phyloP scores from a whole-genome alignment of 37 sponge, comb jelly and placozoan genomes.

The Eunapius fragilis region DNA sequence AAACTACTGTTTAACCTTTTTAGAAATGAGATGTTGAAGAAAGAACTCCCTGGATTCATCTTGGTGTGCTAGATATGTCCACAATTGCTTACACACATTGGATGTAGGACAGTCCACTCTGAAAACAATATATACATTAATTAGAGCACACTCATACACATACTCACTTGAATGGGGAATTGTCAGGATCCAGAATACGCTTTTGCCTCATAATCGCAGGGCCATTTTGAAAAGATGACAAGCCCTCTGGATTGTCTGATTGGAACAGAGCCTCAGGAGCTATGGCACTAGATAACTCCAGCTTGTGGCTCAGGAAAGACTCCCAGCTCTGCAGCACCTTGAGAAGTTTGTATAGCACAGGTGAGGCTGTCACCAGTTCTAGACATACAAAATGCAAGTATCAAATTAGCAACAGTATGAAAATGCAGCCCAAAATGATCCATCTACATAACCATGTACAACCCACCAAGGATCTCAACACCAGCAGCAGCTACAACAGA shows the following conservation, averaged over 20 bases:
- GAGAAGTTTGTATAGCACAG: conserved; percentile 61
- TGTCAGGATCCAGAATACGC: conserved; percentile 74
- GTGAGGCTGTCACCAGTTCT: conserved; percentile 79
- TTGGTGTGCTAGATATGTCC: conserved; percentile 65
- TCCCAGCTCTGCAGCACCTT: conserved; percentile 84
- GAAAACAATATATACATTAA: neutral
- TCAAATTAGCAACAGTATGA: too few species aligned
- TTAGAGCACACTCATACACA: conserved; percentile 5
- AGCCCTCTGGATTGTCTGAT: conserved; percentile 1
- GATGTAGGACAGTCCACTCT: conserved; percentile 24
- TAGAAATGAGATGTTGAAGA: conserved; percentile 58
- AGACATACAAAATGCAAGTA: neutral
- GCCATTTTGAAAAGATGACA: conserved; percentile 25
- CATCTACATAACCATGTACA: neutral
- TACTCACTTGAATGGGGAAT: conserved; percentile 81
- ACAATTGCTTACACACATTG: conserved; percentile 50
- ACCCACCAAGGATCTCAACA: conserved; percentile 78
- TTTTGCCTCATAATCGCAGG: conserved; percentile 79
- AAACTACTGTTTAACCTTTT: conserved; percentile 62
- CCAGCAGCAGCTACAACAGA: conserved; percentile 64
- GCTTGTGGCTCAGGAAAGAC: conserved; percentile 22
- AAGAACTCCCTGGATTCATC: conserved; percentile 69
- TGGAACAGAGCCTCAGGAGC: conserved; percentile 50
- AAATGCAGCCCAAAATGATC: neutral
- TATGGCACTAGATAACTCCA: conserved; percentile 49